Conservation (phyloP, 92 coral and sea anemone species). For the Umimayanthus kanabou region DNA sequence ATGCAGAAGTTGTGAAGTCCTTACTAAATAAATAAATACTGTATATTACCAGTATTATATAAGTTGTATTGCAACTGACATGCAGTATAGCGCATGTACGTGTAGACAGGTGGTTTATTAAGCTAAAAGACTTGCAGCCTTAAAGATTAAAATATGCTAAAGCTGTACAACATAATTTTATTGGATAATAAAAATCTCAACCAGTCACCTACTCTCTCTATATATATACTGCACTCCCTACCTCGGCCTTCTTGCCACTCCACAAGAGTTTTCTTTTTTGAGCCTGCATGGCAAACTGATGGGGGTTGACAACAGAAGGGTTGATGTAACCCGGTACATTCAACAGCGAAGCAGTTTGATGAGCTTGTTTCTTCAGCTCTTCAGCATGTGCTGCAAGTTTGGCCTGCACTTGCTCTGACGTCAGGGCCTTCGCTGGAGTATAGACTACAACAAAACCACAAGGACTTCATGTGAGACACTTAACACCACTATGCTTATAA, state of each 20-base stretch:
- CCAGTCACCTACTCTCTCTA: too few species aligned
- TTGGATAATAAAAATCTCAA: too few species aligned
- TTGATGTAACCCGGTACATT: constrained; percentile 92
- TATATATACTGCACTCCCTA: neutral
- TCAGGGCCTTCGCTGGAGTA: constrained; percentile 61
- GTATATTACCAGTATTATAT: too few species aligned
- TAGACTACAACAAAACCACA: constrained; percentile 16
- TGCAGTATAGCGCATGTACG: too few species aligned
- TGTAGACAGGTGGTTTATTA: too few species aligned
- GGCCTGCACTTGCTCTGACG: constrained; percentile 93
- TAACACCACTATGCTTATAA: neutral
- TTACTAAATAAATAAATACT: too few species aligned
- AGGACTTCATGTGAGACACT: neutral
- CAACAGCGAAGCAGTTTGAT: constrained; percentile 79
- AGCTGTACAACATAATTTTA: too few species aligned
- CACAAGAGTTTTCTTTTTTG: constrained; percentile 94
- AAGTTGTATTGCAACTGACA: too few species aligned
- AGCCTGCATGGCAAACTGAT: constrained; percentile 88
- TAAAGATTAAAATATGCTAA: too few species aligned
- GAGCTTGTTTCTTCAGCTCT: constrained; percentile 83
- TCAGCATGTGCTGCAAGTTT: constrained; percentile 93
- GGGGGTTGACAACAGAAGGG: constrained; percentile 98
- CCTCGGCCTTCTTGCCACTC: constrained; percentile 92
- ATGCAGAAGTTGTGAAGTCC: too few species aligned
- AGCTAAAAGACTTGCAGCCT: too few species aligned